phyloP scores from a whole-genome alignment of 2,113 vertebrate species.

The Miniopterus natalensis region DNA sequence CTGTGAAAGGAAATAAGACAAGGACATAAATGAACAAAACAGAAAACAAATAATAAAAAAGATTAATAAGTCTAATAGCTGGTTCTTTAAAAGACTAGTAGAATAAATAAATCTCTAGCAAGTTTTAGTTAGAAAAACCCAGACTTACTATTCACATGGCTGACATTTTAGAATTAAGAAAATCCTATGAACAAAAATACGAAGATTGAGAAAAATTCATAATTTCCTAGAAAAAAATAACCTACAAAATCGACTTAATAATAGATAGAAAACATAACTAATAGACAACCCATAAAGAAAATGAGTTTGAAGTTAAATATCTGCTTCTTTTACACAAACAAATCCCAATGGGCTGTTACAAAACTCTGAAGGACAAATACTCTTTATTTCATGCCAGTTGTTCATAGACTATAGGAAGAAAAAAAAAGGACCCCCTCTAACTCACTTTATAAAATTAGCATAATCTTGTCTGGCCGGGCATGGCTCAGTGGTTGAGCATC shows the following conservation, averaged over 20 bases:
- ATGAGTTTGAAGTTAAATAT: not conserved
- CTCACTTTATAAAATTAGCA: not conserved
- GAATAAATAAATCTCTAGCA: not conserved
- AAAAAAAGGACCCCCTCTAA: not conserved
- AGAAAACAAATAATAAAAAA: not conserved
- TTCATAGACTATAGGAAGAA: not conserved
- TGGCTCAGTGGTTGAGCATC: no score
- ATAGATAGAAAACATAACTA: not conserved
- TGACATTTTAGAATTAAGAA: conserved; percentile 28
- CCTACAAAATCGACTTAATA: not conserved
- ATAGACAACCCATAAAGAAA: not conserved
- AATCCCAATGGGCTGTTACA: not conserved
- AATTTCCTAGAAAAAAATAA: not conserved
- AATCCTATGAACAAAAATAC: not conserved
- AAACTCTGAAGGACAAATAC: not conserved
- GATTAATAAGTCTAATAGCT: not conserved
- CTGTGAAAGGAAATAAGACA: not conserved
- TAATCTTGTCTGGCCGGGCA: not conserved
- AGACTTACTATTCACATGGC: not conserved
- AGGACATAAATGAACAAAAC: not conserved
- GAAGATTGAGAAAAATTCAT: not conserved
- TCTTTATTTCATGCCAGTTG: not conserved
- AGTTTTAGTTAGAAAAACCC: not conserved
- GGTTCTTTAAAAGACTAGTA: not conserved
- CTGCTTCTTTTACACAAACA: not conserved